These are phyloP conservation scores for Streptopelia turtur DNA, from an alignment of 2,797 vertebrate genomes.

Conservation along the genomic window DNA sequence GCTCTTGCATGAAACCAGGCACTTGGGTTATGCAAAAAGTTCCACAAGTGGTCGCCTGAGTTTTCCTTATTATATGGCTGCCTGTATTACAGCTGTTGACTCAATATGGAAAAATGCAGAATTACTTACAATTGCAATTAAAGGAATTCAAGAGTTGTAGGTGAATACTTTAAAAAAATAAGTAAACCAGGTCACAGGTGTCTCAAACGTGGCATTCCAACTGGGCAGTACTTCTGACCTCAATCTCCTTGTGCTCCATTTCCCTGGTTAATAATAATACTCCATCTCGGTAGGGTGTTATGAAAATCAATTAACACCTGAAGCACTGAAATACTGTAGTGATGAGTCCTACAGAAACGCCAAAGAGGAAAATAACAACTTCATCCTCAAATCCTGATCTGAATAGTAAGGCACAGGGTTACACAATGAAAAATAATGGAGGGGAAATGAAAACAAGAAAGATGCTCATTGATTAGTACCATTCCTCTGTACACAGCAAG, in stretches of 20 bases:
- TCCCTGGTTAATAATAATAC: conserved; percentile 45
- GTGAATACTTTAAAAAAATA: not conserved
- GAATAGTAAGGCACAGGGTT: not conserved
- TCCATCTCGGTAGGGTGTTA: conserved; percentile 2
- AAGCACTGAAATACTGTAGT: not conserved
- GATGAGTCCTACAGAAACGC: not conserved
- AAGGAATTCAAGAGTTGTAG: not conserved
- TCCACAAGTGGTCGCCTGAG: fast-evolving
- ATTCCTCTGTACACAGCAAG: not conserved
- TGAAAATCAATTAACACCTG: conserved; percentile 54
- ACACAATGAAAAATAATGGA: not conserved
- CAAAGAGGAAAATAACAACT: not conserved
- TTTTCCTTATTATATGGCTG: not conserved
- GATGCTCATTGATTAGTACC: not conserved
- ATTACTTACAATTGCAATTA: not conserved
- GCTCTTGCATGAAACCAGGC: not conserved
- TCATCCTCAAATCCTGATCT: not conserved
- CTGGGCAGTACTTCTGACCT: conserved; percentile 19
- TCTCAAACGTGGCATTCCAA: not conserved
- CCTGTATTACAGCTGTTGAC: not conserved
- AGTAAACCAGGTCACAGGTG: not conserved
- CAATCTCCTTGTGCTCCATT: conserved; percentile 33
- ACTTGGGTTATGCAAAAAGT: not conserved
- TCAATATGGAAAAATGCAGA: not conserved
- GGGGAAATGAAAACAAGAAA: not conserved